Base-by-base conservation (phyloP, 2,797 vertebrate species). In the Lepilemur ruficaudatus region DNA sequence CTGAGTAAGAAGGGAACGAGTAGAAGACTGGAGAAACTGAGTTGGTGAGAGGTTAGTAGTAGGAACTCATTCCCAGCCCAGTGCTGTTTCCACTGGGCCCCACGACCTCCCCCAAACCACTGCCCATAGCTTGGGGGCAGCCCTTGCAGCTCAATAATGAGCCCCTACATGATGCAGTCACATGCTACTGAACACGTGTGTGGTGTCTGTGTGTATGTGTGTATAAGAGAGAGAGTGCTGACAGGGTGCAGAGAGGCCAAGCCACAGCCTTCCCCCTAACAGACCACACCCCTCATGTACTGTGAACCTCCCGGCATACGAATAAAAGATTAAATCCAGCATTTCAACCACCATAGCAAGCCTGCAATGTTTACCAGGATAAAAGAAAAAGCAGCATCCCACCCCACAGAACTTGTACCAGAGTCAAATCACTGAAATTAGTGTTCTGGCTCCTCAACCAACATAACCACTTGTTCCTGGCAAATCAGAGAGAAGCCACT, bases 261-360 rank as follows among this genome's bases (percentile, higher is more conserved):
- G 80, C 92, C 93, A 70, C 76, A 91, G 86, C 63, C 92, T 89
- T 61, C 52, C 80, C 93, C 61, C 63, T 48, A 48, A 55, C 83
- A 95, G 76, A 93, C 94, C 92, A 93, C 96, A 97, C 95, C 93
- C 92, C 95, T 97, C 85, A 89, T 65, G 95, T 93, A 89, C 88
- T 95, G 65, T 22, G 90, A 97, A 86, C 87, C 81, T 96, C 86
- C 90, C 95, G 90, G 95, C 80, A 65, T 35, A 20, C 3, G 15
- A 89, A 88, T 38, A 86, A 94, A 96, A 92, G 72, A 93, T 25
- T 32, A 41, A 69, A 41, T 80, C 80, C 88, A 96, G 70, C 59
- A 61, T 67, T 88, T 90, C 72, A 96, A 92, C 90, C 94, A 81
- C 92, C 50, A 3, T 43, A 83, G 89, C 87, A 87, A 94, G 70